Base-by-base conservation (phyloP, 2,888 invertebrate species). In the Gastracanthus pulcherrimus region DNA sequence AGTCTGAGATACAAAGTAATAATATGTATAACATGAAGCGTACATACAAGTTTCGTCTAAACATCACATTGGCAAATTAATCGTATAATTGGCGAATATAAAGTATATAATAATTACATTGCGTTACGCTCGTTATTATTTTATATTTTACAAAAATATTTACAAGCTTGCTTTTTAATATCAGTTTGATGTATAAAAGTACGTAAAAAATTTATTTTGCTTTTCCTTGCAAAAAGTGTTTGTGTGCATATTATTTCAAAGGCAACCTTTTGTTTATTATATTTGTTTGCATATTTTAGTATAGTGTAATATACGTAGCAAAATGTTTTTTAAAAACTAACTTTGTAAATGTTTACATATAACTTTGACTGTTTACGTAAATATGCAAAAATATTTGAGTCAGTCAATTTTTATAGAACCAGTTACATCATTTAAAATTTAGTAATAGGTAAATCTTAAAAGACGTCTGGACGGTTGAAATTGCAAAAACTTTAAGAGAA, bases 61-160 rank as follows among this genome's bases (percentile, higher is more conserved):
- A 89, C 88, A 90, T 90, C 90, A 90, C 90, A 90, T 89, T 88
- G 87, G 88, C 81, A 83, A 85, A 85, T 83, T 76, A 83, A 85
- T 83, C 76, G 55, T 69, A 83, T 83, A 80, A 58, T 67, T 76
- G 67, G 82, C 82, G 48, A 84, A 84, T 74, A 85, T 81, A 83
- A 71, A 74, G 51, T 69, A 83, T 75, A 76, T 83, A 67, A 19
- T 84, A 83, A 84, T 85, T 84, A 83, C 82, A 80, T 76, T 82
- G 38, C 55, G 48, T 76, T 82, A 74, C 76, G 60, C 79, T 84
- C 78, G 70, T 78, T 81, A 84, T 78, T 82, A 81, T 76, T 80
- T 79, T 84, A 75, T 83, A 86, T 85, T 80, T 84, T 87, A 86
- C 86, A 86, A 83, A 76, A 48, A 83, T 86, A 86, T 86, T 84